Base-by-base conservation (phyloP, 2,888 invertebrate species). In the Ormyrus pomaceus region DNA sequence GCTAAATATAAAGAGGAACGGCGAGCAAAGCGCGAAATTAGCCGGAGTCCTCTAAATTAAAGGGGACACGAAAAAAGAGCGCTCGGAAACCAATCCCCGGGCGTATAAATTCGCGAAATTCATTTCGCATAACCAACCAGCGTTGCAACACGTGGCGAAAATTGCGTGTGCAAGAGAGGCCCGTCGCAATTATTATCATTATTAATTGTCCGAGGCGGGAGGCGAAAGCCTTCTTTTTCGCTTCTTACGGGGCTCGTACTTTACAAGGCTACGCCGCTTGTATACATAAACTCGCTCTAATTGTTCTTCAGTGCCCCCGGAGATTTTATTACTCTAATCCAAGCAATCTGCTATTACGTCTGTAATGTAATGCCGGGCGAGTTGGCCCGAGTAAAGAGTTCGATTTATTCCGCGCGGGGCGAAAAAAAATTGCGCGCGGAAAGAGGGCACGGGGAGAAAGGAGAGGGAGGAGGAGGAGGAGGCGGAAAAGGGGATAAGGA, bases 281-380 rank as follows among this genome's bases (percentile, higher is more conserved):
- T 69, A 69, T 50, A 69, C 76, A 70, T 70, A 77, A 77, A 77
- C 55, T 77, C 65, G 51, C 53, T 48, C 71, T 78, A 78, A 78
- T 78, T 71, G 77, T 78, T 72, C 72, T 72, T 78, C 72, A 56
- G 71, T 64, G 34, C 51, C 66, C 59, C 11, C 62, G 64, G 34
- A 34, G 74, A 79, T 79, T 79, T 73, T 79, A 79, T 73, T 69
- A 64, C 74, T 55, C 69, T 79, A 79, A 79, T 79, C 74, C 68
- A 74, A 10, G 73, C 79, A 73, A 79, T 73, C 79, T 70, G 78
- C 73, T 68, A 46, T 72, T 73, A 56, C 78, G 13, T 64, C 50
- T 58, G 65, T 65, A 46, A 46, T 59, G 48, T 64, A 70, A 59
- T 59, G 59, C 53, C 13, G 13, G 7, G 45, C 48, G 11, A 13